Base-by-base conservation (phyloP, 2,888 invertebrate species). In the Harpagoxenus sublaevis region DNA sequence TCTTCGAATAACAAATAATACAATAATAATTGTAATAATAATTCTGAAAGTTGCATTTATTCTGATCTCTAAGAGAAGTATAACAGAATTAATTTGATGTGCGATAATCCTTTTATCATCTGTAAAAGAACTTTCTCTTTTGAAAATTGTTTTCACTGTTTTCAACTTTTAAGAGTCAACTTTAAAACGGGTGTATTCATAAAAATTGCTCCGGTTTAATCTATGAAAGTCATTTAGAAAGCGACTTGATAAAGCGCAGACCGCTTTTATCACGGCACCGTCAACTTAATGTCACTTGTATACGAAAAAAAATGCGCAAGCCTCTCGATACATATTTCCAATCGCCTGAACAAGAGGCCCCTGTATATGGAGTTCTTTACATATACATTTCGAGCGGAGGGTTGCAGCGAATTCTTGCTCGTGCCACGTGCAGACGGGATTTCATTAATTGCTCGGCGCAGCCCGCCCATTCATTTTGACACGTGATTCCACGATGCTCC, bases 381-480 rank as follows among this genome's bases (percentile, higher is more conserved):
- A 42, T 51, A 28, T 66, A 57, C 71, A 39, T 60, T 71, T 23
- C 48, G 18, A 57, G 6, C n/a, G 23, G 9, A 57, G 70, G 57
- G 70, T 31, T 31, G 15, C 31, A 39, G 83, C 84, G 79, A 89
- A 79, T 83, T 87, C 85, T 87, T 83, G 92, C 92, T 92, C 92
- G 92, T 91, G 93, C 74, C 90, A 60, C 68, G 73, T 93, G 93
- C 91, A 87, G 87, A 63, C 87, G 65, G 83, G 84, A 89, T 89
- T 92, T 89, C 90, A 91, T 93, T 93, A 93, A 93, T 93, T 92
- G 91, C 90, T 75, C 85, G 87, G 82, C 86, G 75, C 74, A 57
- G 85, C 83, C 66, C 66, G 84, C 45, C 45, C 71, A 71, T 74
- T 45, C 65, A 68, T 81, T 68, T 51, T 42, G 86, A 73, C 92